These are phyloP conservation scores for Cerastis rubricosa DNA, from an alignment of 2,888 invertebrate genomes.

Conservation along the genomic window DNA sequence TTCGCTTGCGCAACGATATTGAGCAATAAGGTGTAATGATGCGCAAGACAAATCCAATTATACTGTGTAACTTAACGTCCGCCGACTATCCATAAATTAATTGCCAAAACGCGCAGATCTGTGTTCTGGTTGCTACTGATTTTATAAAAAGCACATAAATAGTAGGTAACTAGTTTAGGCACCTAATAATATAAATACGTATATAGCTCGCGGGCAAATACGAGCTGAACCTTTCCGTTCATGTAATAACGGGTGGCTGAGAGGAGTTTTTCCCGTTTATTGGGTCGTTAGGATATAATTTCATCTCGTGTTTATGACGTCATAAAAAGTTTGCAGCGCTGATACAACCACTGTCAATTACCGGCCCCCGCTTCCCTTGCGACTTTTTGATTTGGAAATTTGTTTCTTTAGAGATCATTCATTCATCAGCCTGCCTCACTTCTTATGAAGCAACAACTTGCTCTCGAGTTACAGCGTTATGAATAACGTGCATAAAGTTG, in stretches of 20 bases:
- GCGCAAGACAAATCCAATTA: slow-evolving; percentile 78
- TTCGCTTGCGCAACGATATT: slow-evolving; percentile 76
- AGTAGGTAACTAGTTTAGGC: slow-evolving; percentile 66
- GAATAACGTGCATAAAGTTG: slow-evolving; percentile 58
- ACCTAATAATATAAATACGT: slow-evolving; percentile 77
- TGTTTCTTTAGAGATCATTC: slow-evolving; percentile 69
- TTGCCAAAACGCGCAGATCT: slow-evolving; percentile 39
- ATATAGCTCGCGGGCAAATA: slow-evolving; percentile 75
- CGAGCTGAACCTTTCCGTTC: slow-evolving; percentile 81
- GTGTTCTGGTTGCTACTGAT: slow-evolving; percentile 33
- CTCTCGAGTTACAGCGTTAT: slow-evolving; percentile 53
- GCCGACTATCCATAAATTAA: slow-evolving; percentile 56
- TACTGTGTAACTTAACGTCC: slow-evolving; percentile 63
- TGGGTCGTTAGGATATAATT: slow-evolving; percentile 89
- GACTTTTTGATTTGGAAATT: slow-evolving; percentile 73
- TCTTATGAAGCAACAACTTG: slow-evolving; percentile 57
- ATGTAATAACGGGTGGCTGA: slow-evolving; percentile 84
- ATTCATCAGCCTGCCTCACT: slow-evolving; percentile 60
- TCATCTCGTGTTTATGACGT: slow-evolving; percentile 89
- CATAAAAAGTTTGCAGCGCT: slow-evolving; percentile 88
- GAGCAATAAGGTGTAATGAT: slow-evolving; percentile 80
- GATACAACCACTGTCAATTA: slow-evolving; percentile 87
- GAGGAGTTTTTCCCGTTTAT: slow-evolving; percentile 88
- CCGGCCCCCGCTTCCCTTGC: slow-evolving; percentile 70
- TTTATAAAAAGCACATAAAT: slow-evolving; percentile 52